These are phyloP conservation scores for Hybognathus amarus DNA, from an alignment of 2,797 vertebrate genomes.

Conservation along the genomic window DNA sequence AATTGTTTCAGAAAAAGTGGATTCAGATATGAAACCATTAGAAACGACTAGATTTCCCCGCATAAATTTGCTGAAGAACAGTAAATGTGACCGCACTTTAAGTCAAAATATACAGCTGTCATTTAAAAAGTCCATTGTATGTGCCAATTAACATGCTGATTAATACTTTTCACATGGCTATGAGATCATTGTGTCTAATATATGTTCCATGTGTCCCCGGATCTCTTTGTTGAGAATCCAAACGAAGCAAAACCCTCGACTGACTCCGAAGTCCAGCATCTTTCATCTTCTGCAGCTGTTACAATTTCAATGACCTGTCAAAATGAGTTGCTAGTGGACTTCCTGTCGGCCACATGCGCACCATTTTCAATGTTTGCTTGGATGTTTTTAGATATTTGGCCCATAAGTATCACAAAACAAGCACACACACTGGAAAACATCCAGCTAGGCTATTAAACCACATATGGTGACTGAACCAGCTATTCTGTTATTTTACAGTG, in stretches of 20 bases:
- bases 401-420: background rate
- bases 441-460: constrained; percentile 45
- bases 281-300: constrained; percentile 30
- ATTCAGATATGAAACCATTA: background rate
- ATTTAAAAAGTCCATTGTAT: background rate
- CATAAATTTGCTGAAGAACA: background rate
- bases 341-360: constrained; percentile 1
- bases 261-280: background rate
- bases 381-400: background rate
- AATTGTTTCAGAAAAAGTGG: no score
- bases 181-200: constrained; percentile 12
- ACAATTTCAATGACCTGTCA: constrained; percentile 19
- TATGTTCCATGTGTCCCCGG: background rate
- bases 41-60: background rate
- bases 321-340: background rate
- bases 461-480: constrained; percentile 30
- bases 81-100: background rate
- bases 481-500: constrained; percentile 42
- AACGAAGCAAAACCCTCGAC: constrained; percentile 18
- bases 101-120: background rate
- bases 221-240: constrained; percentile 14
- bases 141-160: background rate
- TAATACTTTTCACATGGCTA: constrained; percentile 10
- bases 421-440: constrained; percentile 19
- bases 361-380: background rate